A percentile compares a stretch with the other conserved stretches of the same genome.
phyloP scores from a whole-genome alignment of 2,888 invertebrate genomes.

The Cephus sareptanus region DNA sequence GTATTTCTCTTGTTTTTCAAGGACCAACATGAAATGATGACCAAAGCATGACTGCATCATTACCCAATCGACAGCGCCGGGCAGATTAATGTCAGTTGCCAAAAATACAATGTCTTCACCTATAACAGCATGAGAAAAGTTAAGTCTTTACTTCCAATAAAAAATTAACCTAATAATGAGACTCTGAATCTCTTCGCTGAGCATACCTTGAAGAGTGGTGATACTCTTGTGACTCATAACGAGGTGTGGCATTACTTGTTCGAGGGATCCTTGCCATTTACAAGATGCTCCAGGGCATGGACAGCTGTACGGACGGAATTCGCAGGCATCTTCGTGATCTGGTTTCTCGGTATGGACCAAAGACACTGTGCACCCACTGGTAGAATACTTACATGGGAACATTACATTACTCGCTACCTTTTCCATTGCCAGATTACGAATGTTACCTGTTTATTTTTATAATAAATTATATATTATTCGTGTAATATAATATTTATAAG shows the following conservation, averaged over 20 bases:
- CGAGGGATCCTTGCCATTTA: slow-evolving; percentile 98
- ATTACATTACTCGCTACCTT: slow-evolving; percentile 98
- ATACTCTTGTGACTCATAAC: slow-evolving; percentile 98
- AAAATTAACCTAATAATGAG: neutral
- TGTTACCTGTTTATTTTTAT: slow-evolving; percentile 75
- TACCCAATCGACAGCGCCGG: slow-evolving; percentile 99
- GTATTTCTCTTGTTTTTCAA: slow-evolving; percentile 98
- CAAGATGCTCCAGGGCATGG: slow-evolving; percentile 99
- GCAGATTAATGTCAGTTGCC: slow-evolving; percentile 98
- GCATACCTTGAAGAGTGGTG: slow-evolving; percentile 90
- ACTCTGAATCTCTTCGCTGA: neutral
- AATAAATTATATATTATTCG: neutral
- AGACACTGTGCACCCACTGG: slow-evolving; percentile 92
- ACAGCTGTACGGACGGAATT: slow-evolving; percentile 97
- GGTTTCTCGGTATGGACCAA: slow-evolving; percentile 97
- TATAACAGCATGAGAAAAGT: slow-evolving; percentile 45
- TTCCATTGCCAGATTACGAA: slow-evolving; percentile 99
- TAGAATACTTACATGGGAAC: slow-evolving; percentile 99
- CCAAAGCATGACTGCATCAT: slow-evolving; percentile 99
- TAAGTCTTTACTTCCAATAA: too few species aligned
- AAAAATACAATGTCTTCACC: slow-evolving; percentile 99
- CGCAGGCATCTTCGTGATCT: slow-evolving; percentile 98
- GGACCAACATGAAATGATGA: slow-evolving; percentile 98
- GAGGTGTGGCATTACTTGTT: slow-evolving; percentile 98
- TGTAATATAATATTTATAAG: too few species aligned